Conservation (phyloP, 1,140 invertebrate species). For the Diachasmimorpha longicaudata region DNA sequence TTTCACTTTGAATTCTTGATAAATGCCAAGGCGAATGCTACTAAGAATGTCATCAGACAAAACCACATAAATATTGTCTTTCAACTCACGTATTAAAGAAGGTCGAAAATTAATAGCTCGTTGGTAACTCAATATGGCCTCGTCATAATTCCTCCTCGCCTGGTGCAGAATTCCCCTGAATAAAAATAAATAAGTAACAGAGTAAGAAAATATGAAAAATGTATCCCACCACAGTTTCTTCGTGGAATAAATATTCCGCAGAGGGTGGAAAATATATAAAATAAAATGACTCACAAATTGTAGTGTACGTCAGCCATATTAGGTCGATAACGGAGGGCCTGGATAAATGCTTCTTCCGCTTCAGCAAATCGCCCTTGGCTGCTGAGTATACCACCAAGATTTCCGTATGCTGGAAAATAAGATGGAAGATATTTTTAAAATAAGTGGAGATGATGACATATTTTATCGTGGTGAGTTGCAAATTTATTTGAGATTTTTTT, state of each 20-base stretch:
- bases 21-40: no score
- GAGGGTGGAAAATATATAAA: slow-evolving; percentile 12
- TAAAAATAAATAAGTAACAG: slow-evolving; percentile 15
- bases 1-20: no score
- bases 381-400: slow-evolving; percentile 90
- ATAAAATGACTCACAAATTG: slow-evolving; percentile 86
- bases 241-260: slow-evolving; percentile 13
- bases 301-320: slow-evolving; percentile 98
- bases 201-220: slow-evolving; percentile 1
- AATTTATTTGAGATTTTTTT: neutral
- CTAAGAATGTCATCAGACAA: no score
- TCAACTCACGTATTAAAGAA: slow-evolving; percentile 88
- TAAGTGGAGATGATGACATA: neutral
- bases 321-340: slow-evolving; percentile 83
- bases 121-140: slow-evolving; percentile 91
- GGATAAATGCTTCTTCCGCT: slow-evolving; percentile 86
- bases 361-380: slow-evolving; percentile 82
- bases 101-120: slow-evolving; percentile 92
- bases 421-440: slow-evolving; percentile 4
- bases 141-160: slow-evolving; percentile 84
- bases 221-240: neutral
- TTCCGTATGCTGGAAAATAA: slow-evolving; percentile 82
- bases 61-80: neutral
- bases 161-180: slow-evolving; percentile 91
- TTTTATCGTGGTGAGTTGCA: neutral